Evolutionary conservation across 2,888 invertebrate genomes (phyloP).

Genomic region (Melanotus villosus): DNA sequence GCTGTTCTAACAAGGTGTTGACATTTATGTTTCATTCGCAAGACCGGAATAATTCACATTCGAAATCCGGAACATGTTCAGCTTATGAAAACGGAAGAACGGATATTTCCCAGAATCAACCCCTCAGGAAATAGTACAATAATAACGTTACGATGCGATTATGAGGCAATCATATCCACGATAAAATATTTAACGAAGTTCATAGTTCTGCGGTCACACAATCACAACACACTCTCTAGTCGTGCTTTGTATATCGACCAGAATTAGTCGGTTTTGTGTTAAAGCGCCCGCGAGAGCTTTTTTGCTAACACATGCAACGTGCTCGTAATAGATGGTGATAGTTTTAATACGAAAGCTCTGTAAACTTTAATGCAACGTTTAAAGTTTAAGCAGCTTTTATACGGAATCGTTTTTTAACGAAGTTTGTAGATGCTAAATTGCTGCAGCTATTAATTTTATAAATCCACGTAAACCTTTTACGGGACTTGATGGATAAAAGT

Average conservation of each 20-base stretch:
- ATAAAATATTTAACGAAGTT: constrained; percentile 41
- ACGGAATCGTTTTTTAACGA: constrained; percentile 43
- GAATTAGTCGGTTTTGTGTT: constrained; percentile 16
- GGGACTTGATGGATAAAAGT: constrained; percentile 32
- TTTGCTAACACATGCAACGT: constrained; percentile 6
- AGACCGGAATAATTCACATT: constrained; percentile 30
- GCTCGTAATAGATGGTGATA: constrained; percentile 36
- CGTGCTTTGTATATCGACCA: constrained; percentile 11
- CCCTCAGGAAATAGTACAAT: constrained; percentile 46
- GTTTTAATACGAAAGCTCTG: constrained; percentile 36
- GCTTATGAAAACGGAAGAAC: constrained; percentile 34
- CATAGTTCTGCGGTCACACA: constrained; percentile 17
- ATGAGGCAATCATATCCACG: constrained; percentile 43
- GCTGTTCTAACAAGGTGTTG: constrained; percentile 34
- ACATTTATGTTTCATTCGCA: constrained; percentile 36
- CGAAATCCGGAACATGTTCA: constrained; percentile 28
- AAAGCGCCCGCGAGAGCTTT: constrained; percentile 14
- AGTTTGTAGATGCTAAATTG: constrained; percentile 44
- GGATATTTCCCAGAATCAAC: constrained; percentile 30
- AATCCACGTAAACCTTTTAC: constrained; percentile 38
- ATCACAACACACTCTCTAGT: constrained; percentile 9
- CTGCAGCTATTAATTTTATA: constrained; percentile 43
- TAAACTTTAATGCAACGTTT: constrained; percentile 39
- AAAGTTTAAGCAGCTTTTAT: constrained; percentile 45
- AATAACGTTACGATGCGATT: constrained; percentile 46